Percentiles rank a stretch among this genome's conserved stretches.
phyloP scores from a whole-genome alignment of 2,797 vertebrate genomes.

The Pseudotriccus pelzelni region DNA sequence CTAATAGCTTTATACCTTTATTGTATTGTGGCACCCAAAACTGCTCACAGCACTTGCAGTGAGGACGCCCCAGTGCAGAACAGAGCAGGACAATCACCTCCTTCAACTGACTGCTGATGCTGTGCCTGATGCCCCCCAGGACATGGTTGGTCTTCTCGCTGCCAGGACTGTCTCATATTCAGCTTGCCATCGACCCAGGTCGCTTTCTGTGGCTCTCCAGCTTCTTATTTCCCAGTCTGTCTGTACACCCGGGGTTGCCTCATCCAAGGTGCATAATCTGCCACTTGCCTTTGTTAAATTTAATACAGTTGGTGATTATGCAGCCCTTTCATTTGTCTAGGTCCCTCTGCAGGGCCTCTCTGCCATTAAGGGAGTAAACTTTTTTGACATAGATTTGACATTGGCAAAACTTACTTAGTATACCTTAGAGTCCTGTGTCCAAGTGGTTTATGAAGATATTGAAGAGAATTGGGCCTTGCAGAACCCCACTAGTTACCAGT shows the following conservation, averaged over 20 bases:
- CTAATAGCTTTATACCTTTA: background rate
- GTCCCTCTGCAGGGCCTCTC: background rate
- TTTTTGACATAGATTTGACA: too few species aligned
- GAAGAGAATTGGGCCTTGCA: background rate
- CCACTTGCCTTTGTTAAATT: background rate
- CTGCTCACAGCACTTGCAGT: accelerated
- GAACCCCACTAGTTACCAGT: background rate
- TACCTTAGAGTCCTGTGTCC: background rate
- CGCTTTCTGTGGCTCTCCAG: background rate
- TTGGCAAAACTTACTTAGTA: background rate
- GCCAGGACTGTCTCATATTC: background rate
- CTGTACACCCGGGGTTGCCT: accelerated
- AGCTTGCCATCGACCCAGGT: accelerated
- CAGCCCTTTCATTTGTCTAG: background rate
- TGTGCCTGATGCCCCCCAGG: background rate
- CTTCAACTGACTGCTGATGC: accelerated
- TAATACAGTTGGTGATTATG: background rate
- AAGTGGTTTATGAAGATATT: background rate
- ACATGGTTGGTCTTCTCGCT: accelerated
- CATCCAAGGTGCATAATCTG: background rate
- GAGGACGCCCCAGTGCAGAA: accelerated
- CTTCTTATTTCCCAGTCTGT: background rate
- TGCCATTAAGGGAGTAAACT: background rate
- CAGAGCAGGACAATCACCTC: background rate
- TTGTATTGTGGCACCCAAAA: background rate